A percentile compares a stretch with the other conserved stretches of the same genome.
These are phyloP conservation scores for Chouioia cunea DNA, from an alignment of 2,888 invertebrate genomes.

Conservation along the genomic window DNA sequence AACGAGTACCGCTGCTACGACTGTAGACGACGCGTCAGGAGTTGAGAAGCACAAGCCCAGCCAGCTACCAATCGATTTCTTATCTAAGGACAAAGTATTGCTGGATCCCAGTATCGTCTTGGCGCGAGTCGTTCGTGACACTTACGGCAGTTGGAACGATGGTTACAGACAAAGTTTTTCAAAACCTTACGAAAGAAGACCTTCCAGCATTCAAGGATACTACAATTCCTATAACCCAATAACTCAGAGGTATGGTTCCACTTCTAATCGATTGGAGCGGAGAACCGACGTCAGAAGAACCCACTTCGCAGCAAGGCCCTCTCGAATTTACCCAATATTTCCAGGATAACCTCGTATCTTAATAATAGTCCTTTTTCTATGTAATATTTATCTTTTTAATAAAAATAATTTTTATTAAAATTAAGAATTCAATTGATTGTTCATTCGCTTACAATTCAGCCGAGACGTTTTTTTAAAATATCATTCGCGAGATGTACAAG, in stretches of 20 bases:
- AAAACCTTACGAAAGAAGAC: conserved; percentile 12
- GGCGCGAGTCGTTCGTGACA: conserved; percentile 50
- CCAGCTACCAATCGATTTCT: conserved; percentile 50
- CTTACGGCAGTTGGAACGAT: conserved; percentile 22
- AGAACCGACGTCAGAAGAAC: conserved; percentile 8
- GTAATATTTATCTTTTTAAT: conserved; percentile 1
- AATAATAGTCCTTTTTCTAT: neutral
- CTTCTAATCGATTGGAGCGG: neutral
- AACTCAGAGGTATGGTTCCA: neutral
- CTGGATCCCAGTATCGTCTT: conserved; percentile 53
- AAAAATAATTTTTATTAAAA: too few relatives aligned
- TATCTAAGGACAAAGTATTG: conserved; percentile 50
- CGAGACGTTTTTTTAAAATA: too few relatives aligned
- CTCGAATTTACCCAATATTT: conserved; percentile 54
- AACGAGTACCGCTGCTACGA: conserved; percentile 6
- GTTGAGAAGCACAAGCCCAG: conserved; percentile 3
- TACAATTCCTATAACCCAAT: neutral
- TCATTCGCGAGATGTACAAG: too few relatives aligned
- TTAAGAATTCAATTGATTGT: too few relatives aligned
- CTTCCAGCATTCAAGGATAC: conserved; percentile 21
- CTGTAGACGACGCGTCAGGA: conserved; percentile 8
- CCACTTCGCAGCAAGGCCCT: conserved; percentile 18
- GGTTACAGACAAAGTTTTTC: conserved; percentile 1
- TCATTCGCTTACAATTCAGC: too few relatives aligned
- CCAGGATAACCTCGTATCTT: conserved; percentile 52